Conservation (phyloP, 2,113 vertebrate species). For the Trichechus manatus region DNA sequence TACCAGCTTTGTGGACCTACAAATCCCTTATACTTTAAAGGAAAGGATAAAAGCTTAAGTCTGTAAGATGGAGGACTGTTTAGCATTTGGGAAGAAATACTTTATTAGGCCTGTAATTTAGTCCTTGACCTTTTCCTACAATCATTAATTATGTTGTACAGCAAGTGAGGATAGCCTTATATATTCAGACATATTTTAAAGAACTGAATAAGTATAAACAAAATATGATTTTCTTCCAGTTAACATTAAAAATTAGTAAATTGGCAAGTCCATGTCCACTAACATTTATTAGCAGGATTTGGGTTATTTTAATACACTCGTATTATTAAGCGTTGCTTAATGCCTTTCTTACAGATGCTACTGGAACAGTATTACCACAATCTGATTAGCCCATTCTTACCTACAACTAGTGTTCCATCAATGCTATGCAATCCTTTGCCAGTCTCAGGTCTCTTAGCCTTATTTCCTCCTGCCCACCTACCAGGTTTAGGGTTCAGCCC, state of each 20-base stretch:
- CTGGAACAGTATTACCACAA: neutral
- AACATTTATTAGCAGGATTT: neutral
- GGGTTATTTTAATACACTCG: neutral
- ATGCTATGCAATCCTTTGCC: neutral
- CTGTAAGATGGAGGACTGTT: conserved; percentile 64
- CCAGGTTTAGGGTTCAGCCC: neutral
- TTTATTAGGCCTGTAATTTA: neutral
- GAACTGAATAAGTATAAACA: conserved; percentile 17
- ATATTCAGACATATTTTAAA: conserved; percentile 4
- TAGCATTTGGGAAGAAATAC: conserved; percentile 42
- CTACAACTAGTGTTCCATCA: neutral
- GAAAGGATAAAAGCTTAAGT: neutral
- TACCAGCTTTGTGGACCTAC: conserved; percentile 41
- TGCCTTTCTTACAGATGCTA: neutral
- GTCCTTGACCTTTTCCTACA: conserved; percentile 43
- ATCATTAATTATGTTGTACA: neutral
- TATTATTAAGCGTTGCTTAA: neutral
- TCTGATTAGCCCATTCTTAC: neutral
- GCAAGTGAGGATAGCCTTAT: neutral
- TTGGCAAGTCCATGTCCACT: neutral
- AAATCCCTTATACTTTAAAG: conserved; percentile 60
- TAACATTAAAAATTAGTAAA: conserved; percentile 51
- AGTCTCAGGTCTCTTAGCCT: neutral
- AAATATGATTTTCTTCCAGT: conserved; percentile 34
- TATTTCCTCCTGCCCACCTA: neutral